Evolutionary conservation across 2,113 vertebrate genomes (phyloP).

Genomic region (Chloroceryle aenea): DNA sequence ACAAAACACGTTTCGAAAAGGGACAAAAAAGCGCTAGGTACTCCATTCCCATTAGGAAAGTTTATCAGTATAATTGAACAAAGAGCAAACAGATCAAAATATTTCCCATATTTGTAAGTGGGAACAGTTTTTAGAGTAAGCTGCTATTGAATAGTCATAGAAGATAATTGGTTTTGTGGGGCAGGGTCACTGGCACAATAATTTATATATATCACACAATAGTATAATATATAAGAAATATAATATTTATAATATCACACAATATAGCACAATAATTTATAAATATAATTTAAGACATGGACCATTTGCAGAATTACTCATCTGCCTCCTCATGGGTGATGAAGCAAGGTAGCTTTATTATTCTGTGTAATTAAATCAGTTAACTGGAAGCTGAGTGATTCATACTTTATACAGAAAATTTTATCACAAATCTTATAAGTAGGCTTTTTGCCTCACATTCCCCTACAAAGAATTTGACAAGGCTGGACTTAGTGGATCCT

Average conservation of each 20-base stretch:
- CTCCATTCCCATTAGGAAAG: background rate
- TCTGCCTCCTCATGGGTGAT: background rate
- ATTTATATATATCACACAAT: background rate
- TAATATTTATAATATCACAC: no score
- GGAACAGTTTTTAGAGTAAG: background rate
- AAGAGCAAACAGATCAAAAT: background rate
- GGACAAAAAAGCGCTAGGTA: background rate
- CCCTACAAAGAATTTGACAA: background rate
- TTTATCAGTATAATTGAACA: background rate
- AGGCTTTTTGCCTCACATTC: background rate
- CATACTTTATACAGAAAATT: background rate
- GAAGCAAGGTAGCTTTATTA: background rate
- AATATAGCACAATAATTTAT: background rate
- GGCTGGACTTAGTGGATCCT: background rate
- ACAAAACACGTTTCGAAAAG: background rate
- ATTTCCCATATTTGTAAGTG: background rate
- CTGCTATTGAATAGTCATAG: background rate
- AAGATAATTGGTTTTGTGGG: background rate
- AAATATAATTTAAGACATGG: background rate
- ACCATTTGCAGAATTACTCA: background rate
- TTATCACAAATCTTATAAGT: background rate
- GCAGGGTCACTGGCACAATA: background rate
- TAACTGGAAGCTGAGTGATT: background rate
- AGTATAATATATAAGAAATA: no score
- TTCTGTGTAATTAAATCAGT: background rate